These are phyloP conservation scores for Coremacera marginata DNA, from an alignment of 2,888 invertebrate species.

Conservation along the genomic window DNA sequence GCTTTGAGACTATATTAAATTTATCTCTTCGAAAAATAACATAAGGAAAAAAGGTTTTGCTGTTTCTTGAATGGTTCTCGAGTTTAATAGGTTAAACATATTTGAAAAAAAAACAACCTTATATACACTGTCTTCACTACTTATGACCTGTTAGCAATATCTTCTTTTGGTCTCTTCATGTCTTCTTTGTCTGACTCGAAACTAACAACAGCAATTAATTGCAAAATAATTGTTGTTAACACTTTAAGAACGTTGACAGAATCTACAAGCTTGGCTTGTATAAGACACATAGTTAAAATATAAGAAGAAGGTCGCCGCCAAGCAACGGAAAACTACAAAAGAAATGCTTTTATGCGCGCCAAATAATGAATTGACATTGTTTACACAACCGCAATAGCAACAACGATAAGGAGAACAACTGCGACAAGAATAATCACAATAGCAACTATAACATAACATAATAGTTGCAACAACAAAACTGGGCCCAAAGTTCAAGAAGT, in stretches of 20 bases:
- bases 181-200: neutral
- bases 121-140: no score
- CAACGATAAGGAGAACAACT: neutral
- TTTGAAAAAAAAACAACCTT: no score
- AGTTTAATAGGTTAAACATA: no score
- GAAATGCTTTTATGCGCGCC: conserved; percentile 19
- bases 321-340: conserved; percentile 31
- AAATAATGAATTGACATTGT: conserved; percentile 26
- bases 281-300: neutral
- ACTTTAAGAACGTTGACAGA: neutral
- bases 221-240: conserved; percentile 11
- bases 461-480: conserved; percentile 18
- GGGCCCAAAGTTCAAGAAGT: conserved; percentile 30
- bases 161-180: neutral
- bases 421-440: neutral
- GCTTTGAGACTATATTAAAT: no score
- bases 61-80: no score
- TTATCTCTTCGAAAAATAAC: no score
- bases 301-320: neutral
- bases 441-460: no score
- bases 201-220: conserved; percentile 11
- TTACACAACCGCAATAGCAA: neutral
- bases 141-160: no score
- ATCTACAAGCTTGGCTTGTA: neutral
- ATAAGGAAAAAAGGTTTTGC: no score